Base-by-base conservation (phyloP, 2,113 vertebrate genomes). In the Paradoxurus hermaphroditus region DNA sequence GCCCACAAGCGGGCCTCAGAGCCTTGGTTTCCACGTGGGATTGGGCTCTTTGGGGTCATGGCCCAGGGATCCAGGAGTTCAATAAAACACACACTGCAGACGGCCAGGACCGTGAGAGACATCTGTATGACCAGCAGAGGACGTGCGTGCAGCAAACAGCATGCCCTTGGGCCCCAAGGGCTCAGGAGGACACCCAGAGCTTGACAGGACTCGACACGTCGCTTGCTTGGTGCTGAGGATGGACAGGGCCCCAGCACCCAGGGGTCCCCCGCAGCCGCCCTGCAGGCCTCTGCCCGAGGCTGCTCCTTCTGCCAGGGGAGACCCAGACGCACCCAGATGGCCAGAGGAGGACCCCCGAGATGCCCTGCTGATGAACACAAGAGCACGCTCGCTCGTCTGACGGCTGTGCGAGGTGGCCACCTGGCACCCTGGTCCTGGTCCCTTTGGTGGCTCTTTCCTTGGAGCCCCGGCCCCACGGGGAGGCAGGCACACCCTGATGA, bases 301-400 rank as follows among this genome's bases (percentile, higher is more conserved):
- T 67, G 39, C 19, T 46, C 19, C 41, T 75, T 53, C 36, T 16
- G 1, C 1, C 23, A 51, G 18, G 84, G 36, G 90, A 56, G 65
- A 41, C 16, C 36, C 8, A 19, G 31, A 9, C 3, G 34, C 13
- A 34, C 5, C 7, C 1, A 27, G 81, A 81, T 70, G 44, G 12
- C 34, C 3, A 14, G 59, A 49, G 21, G 16, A 62, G 63, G 34
- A 7, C 3, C 84, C 23, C 86, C 56, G 23, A 59, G 21, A 59
- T 5, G 18, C 18, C 53, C 59, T 44, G 10, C 0, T n/a, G 11
- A 14, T 68, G 27, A n/a, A 39, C 1, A 8, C 65, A 59, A 73
- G 68, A 0, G 12, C 34, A 27, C 1, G 1, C 41, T 18, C 1
- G 1, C 11, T 12, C 1, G 16, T 27, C 25, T 3, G 19, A 34